Conservation (phyloP, 2,888 invertebrate species). For the Tupiocoris notatus region DNA sequence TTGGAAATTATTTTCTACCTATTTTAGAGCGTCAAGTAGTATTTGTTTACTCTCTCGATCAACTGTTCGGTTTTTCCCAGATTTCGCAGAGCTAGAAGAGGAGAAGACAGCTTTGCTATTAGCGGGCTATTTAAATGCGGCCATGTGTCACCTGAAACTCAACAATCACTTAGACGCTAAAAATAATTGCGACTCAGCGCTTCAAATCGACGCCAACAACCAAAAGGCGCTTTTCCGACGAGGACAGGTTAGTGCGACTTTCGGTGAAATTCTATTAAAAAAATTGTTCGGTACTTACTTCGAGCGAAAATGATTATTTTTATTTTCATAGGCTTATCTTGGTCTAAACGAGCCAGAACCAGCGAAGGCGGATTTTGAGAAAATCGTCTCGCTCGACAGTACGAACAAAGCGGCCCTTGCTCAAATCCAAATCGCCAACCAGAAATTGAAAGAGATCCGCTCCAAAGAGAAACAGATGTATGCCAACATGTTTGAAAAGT, state of each 20-base stretch:
- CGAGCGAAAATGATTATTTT: no score
- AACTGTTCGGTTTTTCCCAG: no score
- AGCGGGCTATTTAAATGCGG: constrained; percentile 75
- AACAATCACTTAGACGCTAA: constrained; percentile 71
- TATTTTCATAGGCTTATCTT: constrained; percentile 61
- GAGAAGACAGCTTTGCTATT: constrained; percentile 62
- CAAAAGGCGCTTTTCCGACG: constrained; percentile 88
- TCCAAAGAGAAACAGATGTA: constrained; percentile 83
- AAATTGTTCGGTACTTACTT: no score
- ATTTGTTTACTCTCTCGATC: no score
- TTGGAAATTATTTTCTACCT: no score
- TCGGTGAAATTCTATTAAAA: no score
- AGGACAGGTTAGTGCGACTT: constrained; percentile 66
- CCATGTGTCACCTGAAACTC: constrained; percentile 76
- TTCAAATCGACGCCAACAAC: constrained; percentile 71
- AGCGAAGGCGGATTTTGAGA: constrained; percentile 75
- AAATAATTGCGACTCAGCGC: constrained; percentile 72
- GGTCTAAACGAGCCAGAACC: constrained; percentile 72
- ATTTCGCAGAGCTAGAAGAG: constrained; percentile 56
- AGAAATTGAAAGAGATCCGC: constrained; percentile 71
- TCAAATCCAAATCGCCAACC: constrained; percentile 70
- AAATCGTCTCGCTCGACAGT: constrained; percentile 74
- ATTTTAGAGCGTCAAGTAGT: no score
- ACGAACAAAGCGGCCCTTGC: constrained; percentile 84
- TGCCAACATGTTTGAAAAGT: constrained; percentile 93